These are phyloP conservation scores for Dolichallabes microphthalmus DNA, from an alignment of 2,113 vertebrate species.

Conservation along the genomic window DNA sequence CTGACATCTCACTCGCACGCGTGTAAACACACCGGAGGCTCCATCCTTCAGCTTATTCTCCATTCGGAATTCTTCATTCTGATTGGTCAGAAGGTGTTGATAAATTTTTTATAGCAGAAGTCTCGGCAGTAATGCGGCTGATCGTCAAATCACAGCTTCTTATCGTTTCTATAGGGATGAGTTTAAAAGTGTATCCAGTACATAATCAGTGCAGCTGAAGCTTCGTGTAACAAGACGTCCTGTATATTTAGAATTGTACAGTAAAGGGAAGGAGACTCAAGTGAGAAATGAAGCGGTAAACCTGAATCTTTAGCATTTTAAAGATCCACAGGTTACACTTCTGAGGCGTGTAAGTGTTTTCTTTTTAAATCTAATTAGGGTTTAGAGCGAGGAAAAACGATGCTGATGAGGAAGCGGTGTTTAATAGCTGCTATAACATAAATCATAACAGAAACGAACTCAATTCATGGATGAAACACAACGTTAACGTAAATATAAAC, in stretches of 20 bases:
- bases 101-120: neutral
- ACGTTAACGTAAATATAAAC: neutral
- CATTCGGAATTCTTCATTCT: neutral
- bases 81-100: neutral
- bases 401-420: neutral
- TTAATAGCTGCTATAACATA: neutral
- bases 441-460: neutral
- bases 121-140: neutral
- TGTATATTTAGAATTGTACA: neutral
- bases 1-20: neutral
- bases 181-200: neutral
- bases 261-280: neutral
- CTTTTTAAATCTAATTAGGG: rapidly evolving
- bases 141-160: neutral
- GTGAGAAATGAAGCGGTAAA: too few species aligned
- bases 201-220: neutral
- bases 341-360: neutral
- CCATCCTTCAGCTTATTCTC: neutral
- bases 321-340: neutral
- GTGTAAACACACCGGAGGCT: neutral
- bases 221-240: neutral
- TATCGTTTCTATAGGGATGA: neutral
- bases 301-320: neutral
- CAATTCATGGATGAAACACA: neutral
- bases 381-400: neutral